A percentile compares a stretch with the other conserved stretches of the same genome.
phyloP scores from a whole-genome alignment of 2,888 invertebrate genomes.

The Folsomia candida region DNA sequence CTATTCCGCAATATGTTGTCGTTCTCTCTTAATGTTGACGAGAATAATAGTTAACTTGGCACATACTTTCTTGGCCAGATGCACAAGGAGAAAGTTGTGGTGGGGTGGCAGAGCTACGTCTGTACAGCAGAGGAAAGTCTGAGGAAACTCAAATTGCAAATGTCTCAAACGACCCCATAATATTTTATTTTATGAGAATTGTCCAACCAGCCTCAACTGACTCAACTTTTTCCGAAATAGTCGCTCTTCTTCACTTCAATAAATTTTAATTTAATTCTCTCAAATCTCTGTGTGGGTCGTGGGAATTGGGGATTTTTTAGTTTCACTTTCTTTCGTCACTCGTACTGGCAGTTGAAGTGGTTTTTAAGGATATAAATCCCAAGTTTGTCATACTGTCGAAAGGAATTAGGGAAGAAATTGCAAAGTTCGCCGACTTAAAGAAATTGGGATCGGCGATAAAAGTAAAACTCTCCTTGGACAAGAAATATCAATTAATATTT shows the following conservation, averaged over 20 bases:
- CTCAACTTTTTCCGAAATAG: not conserved
- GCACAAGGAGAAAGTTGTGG: not conserved
- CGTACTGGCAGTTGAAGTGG: not conserved
- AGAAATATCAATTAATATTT: not conserved
- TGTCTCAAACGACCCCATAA: constrained; percentile 8
- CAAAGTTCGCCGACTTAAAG: not conserved
- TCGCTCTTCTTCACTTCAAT: not conserved
- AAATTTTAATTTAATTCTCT: constrained; percentile 2
- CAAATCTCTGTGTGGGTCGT: not conserved
- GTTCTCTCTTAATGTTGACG: not conserved
- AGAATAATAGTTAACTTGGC: not conserved
- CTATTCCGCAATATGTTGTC: not conserved
- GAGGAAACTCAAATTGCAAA: constrained; percentile 1
- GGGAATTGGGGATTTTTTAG: not conserved
- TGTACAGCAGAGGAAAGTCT: not conserved
- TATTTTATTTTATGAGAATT: constrained; percentile 8
- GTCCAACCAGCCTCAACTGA: not conserved
- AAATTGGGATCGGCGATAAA: not conserved
- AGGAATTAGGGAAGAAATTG: not conserved
- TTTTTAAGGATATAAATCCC: too few relatives aligned
- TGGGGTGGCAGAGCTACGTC: not conserved
- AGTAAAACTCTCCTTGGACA: not conserved
- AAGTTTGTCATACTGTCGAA: not conserved
- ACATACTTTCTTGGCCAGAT: not conserved
- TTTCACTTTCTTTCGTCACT: not conserved